These are phyloP conservation scores for Poeciliopsis paucimaculata DNA, from an alignment of 2,797 vertebrate genomes.

Conservation along the genomic window DNA sequence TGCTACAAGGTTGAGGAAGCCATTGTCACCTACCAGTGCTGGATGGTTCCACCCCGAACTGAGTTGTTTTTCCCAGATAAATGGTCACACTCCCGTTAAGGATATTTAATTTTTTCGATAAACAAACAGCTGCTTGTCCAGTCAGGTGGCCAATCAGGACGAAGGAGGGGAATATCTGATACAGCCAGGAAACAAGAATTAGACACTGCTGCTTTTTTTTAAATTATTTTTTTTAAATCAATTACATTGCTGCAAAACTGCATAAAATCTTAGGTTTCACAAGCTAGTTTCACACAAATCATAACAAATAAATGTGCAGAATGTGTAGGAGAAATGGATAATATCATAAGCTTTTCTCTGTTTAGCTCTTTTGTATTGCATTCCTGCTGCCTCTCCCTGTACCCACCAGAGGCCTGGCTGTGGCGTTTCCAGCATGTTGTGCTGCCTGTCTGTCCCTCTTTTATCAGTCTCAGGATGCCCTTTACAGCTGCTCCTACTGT, in stretches of 20 bases:
- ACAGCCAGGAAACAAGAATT: not conserved
- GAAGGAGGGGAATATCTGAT: not conserved
- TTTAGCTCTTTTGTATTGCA: constrained; percentile 8
- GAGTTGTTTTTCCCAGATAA: too few relatives aligned
- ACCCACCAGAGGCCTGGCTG: constrained; percentile 34
- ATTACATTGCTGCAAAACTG: not conserved
- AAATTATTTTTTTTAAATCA: not conserved
- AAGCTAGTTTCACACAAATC: not conserved
- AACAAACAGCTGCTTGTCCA: too few relatives aligned
- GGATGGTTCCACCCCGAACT: too few relatives aligned
- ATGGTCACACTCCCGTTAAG: too few relatives aligned
- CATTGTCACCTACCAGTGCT: too few relatives aligned
- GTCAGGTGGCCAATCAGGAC: too few relatives aligned
- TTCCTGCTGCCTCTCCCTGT: constrained; percentile 27
- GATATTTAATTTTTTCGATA: too few relatives aligned
- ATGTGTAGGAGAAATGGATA: not conserved
- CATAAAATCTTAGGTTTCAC: not conserved
- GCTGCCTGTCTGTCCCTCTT: constrained; percentile 60
- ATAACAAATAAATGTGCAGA: not conserved
- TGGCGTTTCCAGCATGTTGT: constrained; percentile 40
- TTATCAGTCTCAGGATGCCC: constrained; percentile 57
- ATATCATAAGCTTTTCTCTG: not conserved
- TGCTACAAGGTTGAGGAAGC: too few relatives aligned
- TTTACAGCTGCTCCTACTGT: constrained; percentile 52
- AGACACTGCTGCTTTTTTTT: not conserved